These are phyloP conservation scores for Wiebesia pumilae DNA, from an alignment of 1,140 invertebrate genomes.

Conservation along the genomic window DNA sequence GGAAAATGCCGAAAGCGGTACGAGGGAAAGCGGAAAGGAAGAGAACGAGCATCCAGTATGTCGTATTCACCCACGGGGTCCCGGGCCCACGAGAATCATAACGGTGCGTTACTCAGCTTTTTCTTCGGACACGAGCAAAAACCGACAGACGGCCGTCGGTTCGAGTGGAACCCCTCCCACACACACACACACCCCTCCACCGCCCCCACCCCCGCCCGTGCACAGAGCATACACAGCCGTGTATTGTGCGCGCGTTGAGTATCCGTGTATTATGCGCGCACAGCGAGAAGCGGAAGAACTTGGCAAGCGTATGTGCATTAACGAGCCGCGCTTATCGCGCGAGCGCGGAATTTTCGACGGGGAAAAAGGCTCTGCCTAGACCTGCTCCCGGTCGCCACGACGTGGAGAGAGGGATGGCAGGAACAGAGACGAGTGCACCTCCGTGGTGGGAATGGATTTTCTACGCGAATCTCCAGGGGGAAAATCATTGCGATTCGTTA, in stretches of 20 bases:
- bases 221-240: background rate
- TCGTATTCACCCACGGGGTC: background rate
- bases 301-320: conserved; percentile 23
- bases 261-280: background rate
- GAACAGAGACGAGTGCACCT: background rate
- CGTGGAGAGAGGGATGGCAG: background rate
- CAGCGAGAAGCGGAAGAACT: conserved; percentile 2
- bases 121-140: background rate
- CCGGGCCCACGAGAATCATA: conserved; percentile 25
- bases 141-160: no score
- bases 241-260: conserved; percentile 7
- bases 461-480: background rate
- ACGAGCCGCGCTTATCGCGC: conserved; percentile 42
- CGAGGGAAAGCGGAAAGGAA: conserved; percentile 4
- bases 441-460: background rate
- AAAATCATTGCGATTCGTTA: background rate
- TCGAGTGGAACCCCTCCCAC: background rate
- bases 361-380: conserved; percentile 31
- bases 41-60: conserved; percentile 4
- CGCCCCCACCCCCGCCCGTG: no score
- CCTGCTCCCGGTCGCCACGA: background rate
- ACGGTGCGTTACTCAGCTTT: conserved; percentile 45
- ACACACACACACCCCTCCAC: no score
- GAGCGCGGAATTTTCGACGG: conserved; percentile 39
- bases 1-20: background rate